Evolutionary conservation across 2,113 vertebrate species (phyloP).

Genomic region (Macaca mulatta): DNA sequence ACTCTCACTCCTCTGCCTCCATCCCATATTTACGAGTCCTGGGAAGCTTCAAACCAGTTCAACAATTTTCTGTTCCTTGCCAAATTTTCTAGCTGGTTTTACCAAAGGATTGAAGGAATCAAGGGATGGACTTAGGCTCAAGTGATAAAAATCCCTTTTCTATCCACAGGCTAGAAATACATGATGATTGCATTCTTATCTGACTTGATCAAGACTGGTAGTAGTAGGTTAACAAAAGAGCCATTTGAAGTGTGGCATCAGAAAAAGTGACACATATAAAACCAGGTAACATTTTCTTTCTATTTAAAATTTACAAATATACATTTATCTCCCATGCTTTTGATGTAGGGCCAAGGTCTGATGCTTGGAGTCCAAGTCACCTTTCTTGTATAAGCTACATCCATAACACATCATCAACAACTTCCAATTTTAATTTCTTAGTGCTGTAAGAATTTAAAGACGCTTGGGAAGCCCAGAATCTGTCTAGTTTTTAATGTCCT

Average conservation of each 20-base stretch:
- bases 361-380: neutral
- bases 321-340: slow-evolving; percentile 20
- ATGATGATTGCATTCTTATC: neutral
- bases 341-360: neutral
- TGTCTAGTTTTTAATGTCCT: neutral
- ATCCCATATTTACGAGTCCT: slow-evolving; percentile 28
- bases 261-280: slow-evolving; percentile 25
- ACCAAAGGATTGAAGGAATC: slow-evolving; percentile 32
- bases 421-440: neutral
- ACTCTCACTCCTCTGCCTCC: neutral
- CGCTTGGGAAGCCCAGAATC: neutral
- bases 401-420: neutral
- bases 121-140: neutral
- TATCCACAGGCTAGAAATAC: neutral
- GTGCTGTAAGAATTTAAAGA: neutral
- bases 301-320: slow-evolving; percentile 20
- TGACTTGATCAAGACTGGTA: neutral
- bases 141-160: slow-evolving; percentile 1
- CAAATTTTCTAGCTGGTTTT: slow-evolving; percentile 37
- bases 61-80: slow-evolving; percentile 58
- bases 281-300: slow-evolving; percentile 12
- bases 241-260: neutral
- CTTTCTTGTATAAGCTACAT: neutral
- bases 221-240: slow-evolving; percentile 29
- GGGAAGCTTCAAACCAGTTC: slow-evolving; percentile 34